Evolutionary conservation across 2,797 vertebrate genomes (phyloP).

Genomic region (Sebastes taczanowskii): DNA sequence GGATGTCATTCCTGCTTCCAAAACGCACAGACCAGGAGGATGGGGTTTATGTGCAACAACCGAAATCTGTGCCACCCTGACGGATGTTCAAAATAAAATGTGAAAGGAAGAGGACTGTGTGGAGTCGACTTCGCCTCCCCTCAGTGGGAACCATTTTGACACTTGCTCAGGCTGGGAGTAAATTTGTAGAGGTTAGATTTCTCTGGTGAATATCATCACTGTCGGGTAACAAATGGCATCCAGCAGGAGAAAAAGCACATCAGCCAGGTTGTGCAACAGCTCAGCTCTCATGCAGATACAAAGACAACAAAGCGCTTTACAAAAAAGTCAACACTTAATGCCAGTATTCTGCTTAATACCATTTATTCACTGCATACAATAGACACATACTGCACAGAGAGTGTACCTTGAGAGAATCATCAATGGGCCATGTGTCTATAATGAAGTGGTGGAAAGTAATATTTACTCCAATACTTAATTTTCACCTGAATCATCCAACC

Average conservation of each 20-base stretch:
- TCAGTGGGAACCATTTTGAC: slow-evolving; percentile 9
- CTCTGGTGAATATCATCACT: slow-evolving; percentile 17
- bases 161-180: slow-evolving; percentile 13
- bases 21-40: slow-evolving; percentile 66
- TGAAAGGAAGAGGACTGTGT: slow-evolving; percentile 32
- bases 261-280: slow-evolving; percentile 13
- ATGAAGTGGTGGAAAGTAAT: background rate
- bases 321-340: background rate
- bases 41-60: slow-evolving; percentile 55
- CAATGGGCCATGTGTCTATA: background rate
- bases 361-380: background rate
- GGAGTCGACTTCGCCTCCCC: slow-evolving; percentile 20
- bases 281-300: slow-evolving; percentile 1
- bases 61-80: slow-evolving; percentile 56
- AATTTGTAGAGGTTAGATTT: slow-evolving; percentile 15
- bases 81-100: slow-evolving; percentile 59
- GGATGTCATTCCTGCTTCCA: slow-evolving; percentile 69
- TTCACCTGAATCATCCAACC: too few species aligned
- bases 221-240: slow-evolving; percentile 9
- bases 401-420: background rate
- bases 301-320: background rate
- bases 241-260: background rate
- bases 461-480: background rate
- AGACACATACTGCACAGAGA: background rate
- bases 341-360: background rate